Percentiles rank a stretch among this genome's conserved stretches.
phyloP scores from a whole-genome alignment of 2,888 invertebrate species.

The Azorinus chamasolen region DNA sequence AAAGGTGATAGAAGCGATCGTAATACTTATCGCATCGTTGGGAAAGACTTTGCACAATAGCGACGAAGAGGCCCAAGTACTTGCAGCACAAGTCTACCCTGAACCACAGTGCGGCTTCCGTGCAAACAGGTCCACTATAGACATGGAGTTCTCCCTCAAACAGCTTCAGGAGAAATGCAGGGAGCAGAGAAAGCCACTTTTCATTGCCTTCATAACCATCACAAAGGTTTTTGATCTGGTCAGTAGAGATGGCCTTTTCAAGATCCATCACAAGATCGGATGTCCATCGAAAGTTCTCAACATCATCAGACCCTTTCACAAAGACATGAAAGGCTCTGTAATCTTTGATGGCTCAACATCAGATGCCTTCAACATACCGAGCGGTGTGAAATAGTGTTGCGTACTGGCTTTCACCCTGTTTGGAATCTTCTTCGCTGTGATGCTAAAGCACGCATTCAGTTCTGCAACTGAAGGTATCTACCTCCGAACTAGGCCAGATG shows the following conservation, averaged over 20 bases:
- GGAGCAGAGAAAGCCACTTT: conserved; percentile 43
- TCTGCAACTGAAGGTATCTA: conserved; percentile 13
- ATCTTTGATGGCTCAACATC: conserved; percentile 20
- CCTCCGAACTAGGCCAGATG: conserved; percentile 17
- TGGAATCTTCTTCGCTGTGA: conserved; percentile 37
- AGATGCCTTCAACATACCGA: conserved; percentile 1
- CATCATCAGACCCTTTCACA: conserved; percentile 41
- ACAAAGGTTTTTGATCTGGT: conserved; percentile 46
- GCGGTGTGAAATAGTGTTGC: conserved; percentile 32
- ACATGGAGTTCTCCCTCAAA: too few relatives aligned
- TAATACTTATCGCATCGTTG: conserved; percentile 53
- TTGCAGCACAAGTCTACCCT: conserved; percentile 53
- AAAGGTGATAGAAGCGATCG: conserved; percentile 53
- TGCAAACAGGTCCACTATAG: too few relatives aligned
- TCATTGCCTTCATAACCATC: conserved; percentile 53
- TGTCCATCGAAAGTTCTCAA: conserved; percentile 34
- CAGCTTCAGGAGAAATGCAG: too few relatives aligned
- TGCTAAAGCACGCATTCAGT: conserved; percentile 26
- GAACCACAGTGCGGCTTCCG: conserved; percentile 62
- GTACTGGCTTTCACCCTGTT: conserved; percentile 33
- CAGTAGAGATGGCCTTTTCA: conserved; percentile 46
- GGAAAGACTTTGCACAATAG: conserved; percentile 26
- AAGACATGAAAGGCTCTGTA: conserved; percentile 38
- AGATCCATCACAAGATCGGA: conserved; percentile 31
- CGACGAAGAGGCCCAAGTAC: conserved; percentile 5